Percentiles rank a stretch among this genome's conserved stretches.
Conservation (phyloP, 2,888 invertebrate species). For the Aspidapion aeneum region DNA sequence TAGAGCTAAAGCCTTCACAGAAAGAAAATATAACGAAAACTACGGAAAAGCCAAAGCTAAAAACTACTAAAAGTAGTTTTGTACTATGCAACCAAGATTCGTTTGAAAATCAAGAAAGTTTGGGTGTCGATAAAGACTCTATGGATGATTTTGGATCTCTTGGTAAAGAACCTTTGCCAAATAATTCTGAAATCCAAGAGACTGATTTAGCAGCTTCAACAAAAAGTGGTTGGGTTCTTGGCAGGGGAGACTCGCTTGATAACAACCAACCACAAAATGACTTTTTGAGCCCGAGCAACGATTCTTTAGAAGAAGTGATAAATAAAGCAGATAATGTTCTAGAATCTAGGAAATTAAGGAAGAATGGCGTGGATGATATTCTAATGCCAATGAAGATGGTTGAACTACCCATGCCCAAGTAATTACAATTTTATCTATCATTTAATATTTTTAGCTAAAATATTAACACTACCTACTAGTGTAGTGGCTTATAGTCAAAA, state of each 20-base stretch:
- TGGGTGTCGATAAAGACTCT: no score
- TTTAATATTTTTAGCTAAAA: slow-evolving; percentile 6
- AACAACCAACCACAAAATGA: not conserved
- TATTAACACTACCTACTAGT: not conserved
- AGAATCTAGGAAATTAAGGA: not conserved
- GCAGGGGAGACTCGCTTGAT: not conserved
- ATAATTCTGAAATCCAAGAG: no score
- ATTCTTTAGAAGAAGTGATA: no score
- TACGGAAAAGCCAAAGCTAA: not conserved
- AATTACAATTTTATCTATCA: slow-evolving; percentile 12
- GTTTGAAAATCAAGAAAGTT: no score
- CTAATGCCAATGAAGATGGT: slow-evolving; percentile 14
- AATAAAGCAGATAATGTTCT: not conserved
- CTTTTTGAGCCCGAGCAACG: no score
- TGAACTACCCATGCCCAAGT: slow-evolving; percentile 23
- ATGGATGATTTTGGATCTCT: no score
- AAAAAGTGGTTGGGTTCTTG: not conserved
- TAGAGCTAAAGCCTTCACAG: no score
- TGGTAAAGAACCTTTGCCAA: no score
- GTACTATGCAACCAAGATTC: not conserved
- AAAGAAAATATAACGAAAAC: no score
- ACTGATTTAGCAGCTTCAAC: no score
- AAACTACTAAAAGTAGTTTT: not conserved
- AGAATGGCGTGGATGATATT: not conserved
- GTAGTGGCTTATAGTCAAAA: no score